These are phyloP conservation scores for Patella ulyssiponensis DNA, from an alignment of 2,888 invertebrate genomes.

Conservation along the genomic window DNA sequence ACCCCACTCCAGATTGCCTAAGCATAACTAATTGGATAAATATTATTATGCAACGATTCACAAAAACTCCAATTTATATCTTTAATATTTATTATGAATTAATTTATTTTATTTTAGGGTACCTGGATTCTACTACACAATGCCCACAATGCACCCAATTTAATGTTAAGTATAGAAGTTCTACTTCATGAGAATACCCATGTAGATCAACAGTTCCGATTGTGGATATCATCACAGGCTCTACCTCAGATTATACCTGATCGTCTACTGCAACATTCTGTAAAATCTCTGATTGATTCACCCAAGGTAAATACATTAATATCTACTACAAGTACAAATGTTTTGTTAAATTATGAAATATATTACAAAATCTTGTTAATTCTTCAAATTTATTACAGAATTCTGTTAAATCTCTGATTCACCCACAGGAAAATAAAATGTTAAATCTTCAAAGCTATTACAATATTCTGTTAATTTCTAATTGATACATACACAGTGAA, in stretches of 20 bases:
- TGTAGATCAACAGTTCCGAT: constrained; percentile 64
- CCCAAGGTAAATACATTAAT: constrained; percentile 60
- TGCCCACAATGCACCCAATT: constrained; percentile 65
- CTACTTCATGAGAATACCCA: constrained; percentile 55
- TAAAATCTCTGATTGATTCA: constrained; percentile 65
- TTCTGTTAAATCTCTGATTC: too few relatives aligned
- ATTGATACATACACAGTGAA: constrained; percentile 67
- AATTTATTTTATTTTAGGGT: constrained; percentile 50
- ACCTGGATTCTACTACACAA: constrained; percentile 68
- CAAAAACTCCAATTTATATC: too few relatives aligned
- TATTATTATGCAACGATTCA: too few relatives aligned
- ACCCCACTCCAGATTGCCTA: too few relatives aligned
- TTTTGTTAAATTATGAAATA: too few relatives aligned
- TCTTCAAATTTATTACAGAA: too few relatives aligned
- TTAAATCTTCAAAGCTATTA: constrained; percentile 40
- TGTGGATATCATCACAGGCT: constrained; percentile 65
- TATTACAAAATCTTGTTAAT: too few relatives aligned
- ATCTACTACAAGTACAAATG: background rate
- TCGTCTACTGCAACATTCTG: constrained; percentile 63
- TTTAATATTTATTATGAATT: background rate
- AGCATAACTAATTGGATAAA: too few relatives aligned
- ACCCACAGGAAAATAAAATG: too few relatives aligned
- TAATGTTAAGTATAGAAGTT: constrained; percentile 62
- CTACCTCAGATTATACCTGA: constrained; percentile 49
- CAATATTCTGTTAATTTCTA: constrained; percentile 64